phyloP scores from a whole-genome alignment of 2,888 invertebrate genomes.

The Cheiracanthium punctorium region DNA sequence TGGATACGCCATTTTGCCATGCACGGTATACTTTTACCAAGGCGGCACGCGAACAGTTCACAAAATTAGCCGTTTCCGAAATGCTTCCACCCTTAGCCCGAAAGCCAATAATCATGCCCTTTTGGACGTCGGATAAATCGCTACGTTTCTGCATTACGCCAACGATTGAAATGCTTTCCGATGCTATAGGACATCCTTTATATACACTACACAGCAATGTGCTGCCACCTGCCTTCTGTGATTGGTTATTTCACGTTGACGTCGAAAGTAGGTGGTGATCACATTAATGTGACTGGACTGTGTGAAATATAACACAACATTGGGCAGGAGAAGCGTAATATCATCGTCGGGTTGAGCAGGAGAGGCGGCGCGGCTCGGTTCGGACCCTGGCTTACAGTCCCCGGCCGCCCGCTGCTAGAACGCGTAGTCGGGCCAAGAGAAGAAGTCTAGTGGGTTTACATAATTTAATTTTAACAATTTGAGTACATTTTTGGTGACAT shows the following conservation, averaged over 20 bases:
- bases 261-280: background rate
- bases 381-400: too few species aligned
- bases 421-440: too few species aligned
- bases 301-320: too few species aligned
- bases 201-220: slow-evolving; percentile 11
- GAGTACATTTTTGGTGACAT: too few species aligned
- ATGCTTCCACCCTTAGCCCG: background rate
- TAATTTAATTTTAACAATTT: too few species aligned
- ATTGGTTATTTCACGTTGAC: slow-evolving; percentile 4
- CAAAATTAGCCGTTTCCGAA: background rate
- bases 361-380: too few species aligned
- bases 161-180: background rate
- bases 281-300: too few species aligned
- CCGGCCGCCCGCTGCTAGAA: too few species aligned
- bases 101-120: background rate
- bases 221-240: slow-evolving; percentile 20
- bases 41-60: background rate
- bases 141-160: background rate
- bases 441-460: too few species aligned
- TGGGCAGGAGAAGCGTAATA: too few species aligned
- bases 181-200: background rate
- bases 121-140: background rate
- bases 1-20: slow-evolving; percentile 7
- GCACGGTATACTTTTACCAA: background rate
- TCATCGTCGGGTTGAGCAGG: too few species aligned